Evolutionary conservation across 2,888 invertebrate species (phyloP).

Genomic region (Chromoteleia sp.): DNA sequence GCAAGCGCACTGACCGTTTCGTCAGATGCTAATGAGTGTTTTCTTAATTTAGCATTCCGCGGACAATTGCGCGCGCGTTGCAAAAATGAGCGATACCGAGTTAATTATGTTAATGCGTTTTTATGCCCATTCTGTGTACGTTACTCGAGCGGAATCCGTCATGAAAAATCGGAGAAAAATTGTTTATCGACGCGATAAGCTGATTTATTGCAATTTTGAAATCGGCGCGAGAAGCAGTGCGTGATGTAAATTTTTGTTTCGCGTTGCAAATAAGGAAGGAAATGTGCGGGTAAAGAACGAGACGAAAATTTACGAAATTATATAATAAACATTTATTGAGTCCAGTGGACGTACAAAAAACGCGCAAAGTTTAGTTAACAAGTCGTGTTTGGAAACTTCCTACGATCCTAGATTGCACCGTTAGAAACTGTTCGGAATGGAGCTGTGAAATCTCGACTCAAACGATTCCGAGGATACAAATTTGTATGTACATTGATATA

Average conservation of each 20-base stretch:
- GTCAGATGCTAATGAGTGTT: conserved; percentile 75
- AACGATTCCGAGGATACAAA: conserved; percentile 6
- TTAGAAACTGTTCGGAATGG: conserved; percentile 25
- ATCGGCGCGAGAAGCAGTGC: conserved; percentile 7
- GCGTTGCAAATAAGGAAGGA: not conserved
- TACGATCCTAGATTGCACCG: conserved; percentile 22
- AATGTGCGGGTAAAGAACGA: conserved; percentile 12
- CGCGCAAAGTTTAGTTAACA: not conserved
- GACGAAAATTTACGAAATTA: conserved; percentile 77
- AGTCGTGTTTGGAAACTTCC: conserved; percentile 40
- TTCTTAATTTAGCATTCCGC: conserved; percentile 63
- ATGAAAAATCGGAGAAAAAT: conserved; percentile 24
- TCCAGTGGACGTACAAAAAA: conserved; percentile 72
- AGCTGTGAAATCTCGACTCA: not conserved
- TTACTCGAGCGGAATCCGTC: not conserved
- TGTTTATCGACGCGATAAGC: conserved; percentile 4
- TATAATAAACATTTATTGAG: conserved; percentile 78
- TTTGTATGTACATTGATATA: conserved; percentile 27
- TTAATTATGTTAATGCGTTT: conserved; percentile 43
- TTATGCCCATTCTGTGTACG: conserved; percentile 5
- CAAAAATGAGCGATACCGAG: conserved; percentile 38
- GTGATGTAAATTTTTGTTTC: conserved; percentile 78
- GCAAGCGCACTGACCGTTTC: conserved; percentile 82
- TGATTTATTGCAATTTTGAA: conserved; percentile 18
- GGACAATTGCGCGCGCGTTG: conserved; percentile 46